phyloP scores from a whole-genome alignment of 2,888 invertebrate genomes.

The Geophilus truncorum region DNA sequence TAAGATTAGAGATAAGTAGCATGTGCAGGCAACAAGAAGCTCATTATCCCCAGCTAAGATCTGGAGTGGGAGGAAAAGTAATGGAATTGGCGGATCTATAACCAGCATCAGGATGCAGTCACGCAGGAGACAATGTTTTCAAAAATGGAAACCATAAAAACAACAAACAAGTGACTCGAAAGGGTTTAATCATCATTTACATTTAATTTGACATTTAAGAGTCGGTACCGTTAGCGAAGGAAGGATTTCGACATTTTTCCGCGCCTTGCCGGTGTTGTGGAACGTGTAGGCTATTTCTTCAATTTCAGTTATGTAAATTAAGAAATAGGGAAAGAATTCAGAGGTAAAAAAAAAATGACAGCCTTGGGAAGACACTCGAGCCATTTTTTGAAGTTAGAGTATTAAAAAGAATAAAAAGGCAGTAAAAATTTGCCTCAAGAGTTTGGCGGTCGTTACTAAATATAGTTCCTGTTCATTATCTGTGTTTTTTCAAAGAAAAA shows the following conservation, averaged over 20 bases:
- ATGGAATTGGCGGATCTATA: conserved; percentile 15
- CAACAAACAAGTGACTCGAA: background rate
- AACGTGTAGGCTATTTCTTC: no score
- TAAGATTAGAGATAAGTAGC: conserved; percentile 7
- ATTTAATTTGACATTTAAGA: no score
- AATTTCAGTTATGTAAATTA: no score
- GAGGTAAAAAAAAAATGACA: background rate
- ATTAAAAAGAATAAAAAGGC: background rate
- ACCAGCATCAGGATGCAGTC: conserved; percentile 22
- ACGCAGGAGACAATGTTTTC: background rate
- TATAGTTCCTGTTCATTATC: conserved; percentile 17
- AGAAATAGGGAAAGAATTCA: no score
- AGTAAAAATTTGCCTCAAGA: background rate
- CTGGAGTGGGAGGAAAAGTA: background rate
- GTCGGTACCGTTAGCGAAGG: no score
- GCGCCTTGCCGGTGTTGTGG: no score
- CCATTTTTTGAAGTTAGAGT: background rate
- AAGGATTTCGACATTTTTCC: no score
- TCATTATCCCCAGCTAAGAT: conserved; percentile 16
- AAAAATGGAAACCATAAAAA: background rate
- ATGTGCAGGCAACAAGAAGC: conserved; percentile 1
- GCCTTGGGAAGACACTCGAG: conserved; percentile 11
- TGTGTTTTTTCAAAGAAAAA: background rate
- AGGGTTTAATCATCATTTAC: background rate
- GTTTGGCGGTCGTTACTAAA: background rate